A percentile compares a stretch with the other conserved stretches of the same genome.
phyloP scores from a whole-genome alignment of 2,797 vertebrate genomes.

The Sphenopsis melanotis region DNA sequence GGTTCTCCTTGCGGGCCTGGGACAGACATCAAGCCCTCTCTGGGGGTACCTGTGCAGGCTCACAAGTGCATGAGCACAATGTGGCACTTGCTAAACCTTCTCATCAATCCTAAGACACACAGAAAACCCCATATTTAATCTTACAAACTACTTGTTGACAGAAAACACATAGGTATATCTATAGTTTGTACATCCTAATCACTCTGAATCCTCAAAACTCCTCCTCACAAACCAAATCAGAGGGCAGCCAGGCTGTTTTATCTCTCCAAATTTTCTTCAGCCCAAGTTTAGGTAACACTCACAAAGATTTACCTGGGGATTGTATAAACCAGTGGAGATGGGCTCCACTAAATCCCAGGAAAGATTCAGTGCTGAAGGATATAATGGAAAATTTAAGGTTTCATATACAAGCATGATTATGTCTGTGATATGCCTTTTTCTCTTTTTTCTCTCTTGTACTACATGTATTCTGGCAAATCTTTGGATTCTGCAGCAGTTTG shows the following conservation, averaged over 20 bases:
- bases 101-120: not conserved
- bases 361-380: not conserved
- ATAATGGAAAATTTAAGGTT: not conserved
- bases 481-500: not conserved
- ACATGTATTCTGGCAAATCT: not conserved
- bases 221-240: not conserved
- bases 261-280: not conserved
- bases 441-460: not conserved
- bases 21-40: not conserved
- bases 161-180: not conserved
- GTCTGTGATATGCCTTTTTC: not conserved
- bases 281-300: not conserved
- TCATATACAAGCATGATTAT: not conserved
- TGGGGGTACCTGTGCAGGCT: not conserved
- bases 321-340: not conserved
- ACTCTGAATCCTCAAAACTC: not conserved
- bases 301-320: not conserved
- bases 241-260: not conserved
- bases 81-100: not conserved
- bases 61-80: not conserved
- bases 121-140: not conserved
- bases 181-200: rapidly evolving
- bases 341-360: not conserved
- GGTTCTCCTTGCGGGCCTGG: not conserved
- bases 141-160: not conserved